A percentile compares a stretch with the other conserved stretches of the same genome.
Conservation (phyloP, 2,888 invertebrate genomes). For the Cataglyphis rosenhaueri region DNA sequence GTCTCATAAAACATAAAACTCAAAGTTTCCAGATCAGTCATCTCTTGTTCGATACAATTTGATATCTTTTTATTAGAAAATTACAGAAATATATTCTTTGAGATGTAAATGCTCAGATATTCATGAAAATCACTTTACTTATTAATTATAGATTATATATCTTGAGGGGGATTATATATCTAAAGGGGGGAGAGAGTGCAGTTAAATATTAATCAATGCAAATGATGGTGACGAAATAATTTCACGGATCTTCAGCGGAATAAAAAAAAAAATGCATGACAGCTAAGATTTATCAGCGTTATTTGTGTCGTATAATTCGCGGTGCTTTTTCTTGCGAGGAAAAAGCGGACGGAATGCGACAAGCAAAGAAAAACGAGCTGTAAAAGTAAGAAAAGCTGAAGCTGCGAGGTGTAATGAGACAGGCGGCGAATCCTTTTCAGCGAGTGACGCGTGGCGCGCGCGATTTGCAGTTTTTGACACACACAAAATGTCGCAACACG, state of each 20-base stretch:
- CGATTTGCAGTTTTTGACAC: slow-evolving; percentile 35
- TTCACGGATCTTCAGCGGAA: slow-evolving; percentile 1
- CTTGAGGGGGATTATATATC: not conserved
- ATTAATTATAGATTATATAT: slow-evolving; percentile 10
- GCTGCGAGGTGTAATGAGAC: slow-evolving; percentile 30
- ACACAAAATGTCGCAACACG: not conserved
- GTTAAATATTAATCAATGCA: not conserved
- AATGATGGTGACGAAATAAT: slow-evolving; percentile 13
- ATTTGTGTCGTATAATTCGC: slow-evolving; percentile 17
- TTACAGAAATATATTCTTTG: not conserved
- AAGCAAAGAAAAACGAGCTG: not conserved
- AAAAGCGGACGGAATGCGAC: not conserved
- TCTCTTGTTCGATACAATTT: not conserved
- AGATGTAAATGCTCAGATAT: not conserved
- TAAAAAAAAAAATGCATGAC: slow-evolving; percentile 11
- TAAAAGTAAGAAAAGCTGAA: slow-evolving; percentile 9
- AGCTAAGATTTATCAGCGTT: slow-evolving; percentile 22
- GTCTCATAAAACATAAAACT: not conserved
- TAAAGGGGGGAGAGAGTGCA: not conserved
- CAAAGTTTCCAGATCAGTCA: not conserved
- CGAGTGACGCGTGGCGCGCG: not conserved
- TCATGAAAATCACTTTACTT: not conserved
- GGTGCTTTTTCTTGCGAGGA: not conserved
- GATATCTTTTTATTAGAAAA: not conserved
- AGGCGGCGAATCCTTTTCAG: slow-evolving; percentile 1